phyloP scores from a whole-genome alignment of 2,797 vertebrate species.

The Hozukius guyotensis region DNA sequence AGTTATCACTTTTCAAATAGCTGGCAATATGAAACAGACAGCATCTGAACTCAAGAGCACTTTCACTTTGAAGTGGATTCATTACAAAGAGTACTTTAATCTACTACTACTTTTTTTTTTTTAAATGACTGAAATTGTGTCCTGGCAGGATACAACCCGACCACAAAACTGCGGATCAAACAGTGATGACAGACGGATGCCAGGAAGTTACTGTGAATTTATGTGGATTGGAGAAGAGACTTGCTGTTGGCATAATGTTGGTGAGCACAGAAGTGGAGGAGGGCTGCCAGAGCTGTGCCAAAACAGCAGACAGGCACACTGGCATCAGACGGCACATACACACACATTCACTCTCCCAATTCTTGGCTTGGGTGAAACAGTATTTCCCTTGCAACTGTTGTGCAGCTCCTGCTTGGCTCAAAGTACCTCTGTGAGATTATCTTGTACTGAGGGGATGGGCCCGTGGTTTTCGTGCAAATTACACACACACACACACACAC shows the following conservation, averaged over 20 bases:
- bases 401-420: conserved; percentile 20
- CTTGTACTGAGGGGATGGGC: not conserved
- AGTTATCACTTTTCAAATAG: not conserved
- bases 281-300: conserved; percentile 3
- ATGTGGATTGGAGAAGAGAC: conserved; percentile 31
- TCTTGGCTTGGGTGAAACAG: conserved; percentile 11
- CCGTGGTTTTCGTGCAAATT: not conserved
- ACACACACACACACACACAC: not conserved
- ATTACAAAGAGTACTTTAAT: not conserved
- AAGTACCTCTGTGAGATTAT: conserved; percentile 16
- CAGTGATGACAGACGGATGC: conserved; percentile 14
- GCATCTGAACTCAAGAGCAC: not conserved
- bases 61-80: not conserved
- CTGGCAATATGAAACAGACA: not conserved
- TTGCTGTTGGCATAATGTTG: conserved; percentile 7
- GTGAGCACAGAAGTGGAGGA: conserved; percentile 34
- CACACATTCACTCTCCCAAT: not conserved
- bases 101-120: not conserved
- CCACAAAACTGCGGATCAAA: not conserved
- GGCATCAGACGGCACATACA: not conserved
- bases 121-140: not conserved
- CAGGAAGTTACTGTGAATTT: conserved; percentile 35
- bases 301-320: conserved; percentile 6
- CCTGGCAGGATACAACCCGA: not conserved
- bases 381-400: conserved; percentile 47